A percentile compares a stretch with the other conserved stretches of the same genome.
These are phyloP conservation scores for Amblyopsis hoosieri DNA, from an alignment of 2,797 vertebrate species.

Conservation along the genomic window DNA sequence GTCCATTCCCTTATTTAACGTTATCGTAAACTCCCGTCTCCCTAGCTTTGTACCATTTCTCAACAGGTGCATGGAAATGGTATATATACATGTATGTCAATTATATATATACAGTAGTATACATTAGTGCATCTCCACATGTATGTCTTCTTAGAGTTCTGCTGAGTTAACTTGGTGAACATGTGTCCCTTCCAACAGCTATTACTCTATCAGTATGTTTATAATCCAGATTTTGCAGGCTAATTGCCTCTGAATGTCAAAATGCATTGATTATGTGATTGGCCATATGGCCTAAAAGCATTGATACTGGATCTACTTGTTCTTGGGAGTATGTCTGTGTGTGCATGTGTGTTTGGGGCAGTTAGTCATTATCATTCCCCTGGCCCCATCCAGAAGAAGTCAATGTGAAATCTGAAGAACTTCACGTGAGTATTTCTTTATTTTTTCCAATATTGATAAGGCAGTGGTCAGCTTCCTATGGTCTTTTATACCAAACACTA, in stretches of 20 bases:
- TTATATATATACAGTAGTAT: no score
- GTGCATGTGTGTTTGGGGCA: conserved; percentile 3
- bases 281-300: conserved; percentile 66
- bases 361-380: conserved; percentile 50
- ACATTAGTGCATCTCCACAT: no score
- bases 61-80: no score
- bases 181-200: not conserved
- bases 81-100: no score
- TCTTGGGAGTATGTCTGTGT: conserved; percentile 8
- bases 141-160: not conserved
- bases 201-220: conserved; percentile 12
- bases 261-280: conserved; percentile 63
- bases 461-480: conserved; percentile 32
- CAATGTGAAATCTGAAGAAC: conserved; percentile 76
- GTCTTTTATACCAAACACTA: conserved; percentile 63
- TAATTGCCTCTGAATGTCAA: conserved; percentile 66
- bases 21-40: no score
- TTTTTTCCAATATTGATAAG: conserved; percentile 49
- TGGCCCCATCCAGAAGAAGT: conserved; percentile 47
- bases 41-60: no score
- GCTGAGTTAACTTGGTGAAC: not conserved
- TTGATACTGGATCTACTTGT: conserved; percentile 64
- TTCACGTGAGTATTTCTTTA: conserved; percentile 47
- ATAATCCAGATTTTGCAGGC: conserved; percentile 44
- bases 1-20: conserved; percentile 19